Evolutionary conservation across 2,888 invertebrate genomes (phyloP), one percentile per base, ranked within the genome.

Genomic region (Brachypalpus laphriformis): DNA sequence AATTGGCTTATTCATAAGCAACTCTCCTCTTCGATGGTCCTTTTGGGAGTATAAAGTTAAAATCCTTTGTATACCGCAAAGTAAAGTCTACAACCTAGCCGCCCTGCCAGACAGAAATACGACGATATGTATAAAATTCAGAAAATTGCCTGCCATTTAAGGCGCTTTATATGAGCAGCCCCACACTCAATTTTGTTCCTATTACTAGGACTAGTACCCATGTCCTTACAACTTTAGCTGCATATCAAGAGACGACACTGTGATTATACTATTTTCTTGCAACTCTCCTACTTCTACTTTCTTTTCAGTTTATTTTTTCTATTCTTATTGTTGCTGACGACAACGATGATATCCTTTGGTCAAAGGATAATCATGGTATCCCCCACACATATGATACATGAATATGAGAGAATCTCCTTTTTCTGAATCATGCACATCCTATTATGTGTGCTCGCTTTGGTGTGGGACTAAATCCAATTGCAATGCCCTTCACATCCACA

Each of bases 1-100:
- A 85, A 85, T 85, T 85, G 80, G 85, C 81, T 85, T 85, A 85
- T 81, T 85, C 80, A 85, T 80, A 85, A 85, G 75, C 65, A 85
- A 70, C 61, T 82, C 66, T 20, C 28, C 54, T 40, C 9, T 7
- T 31, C 28, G 37, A 47, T 14, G 25, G 45, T 63, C 72, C 63
- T 63, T 61, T 63, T 40, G 54, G 61, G 34, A 25, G 18, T 51
- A 40, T 56, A 57, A 65, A 65, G 47, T 74, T 70, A 18, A 82
- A 80, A 80, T 70, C 78, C 74, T 63, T 74, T 78, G 63, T 78
- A 9, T 34, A 22, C 18, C 3, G 11, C 18, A 66, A 47, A 56
- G 76, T 63, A 51, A 42, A 61, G 78, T 40, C 65, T 65, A 65
- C 56, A 20, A 25, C 22, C 54, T 42, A 70, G 14, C 51, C 34